Conservation (phyloP, 1,140 invertebrate species). For the Rhopalosiphum maidis region DNA sequence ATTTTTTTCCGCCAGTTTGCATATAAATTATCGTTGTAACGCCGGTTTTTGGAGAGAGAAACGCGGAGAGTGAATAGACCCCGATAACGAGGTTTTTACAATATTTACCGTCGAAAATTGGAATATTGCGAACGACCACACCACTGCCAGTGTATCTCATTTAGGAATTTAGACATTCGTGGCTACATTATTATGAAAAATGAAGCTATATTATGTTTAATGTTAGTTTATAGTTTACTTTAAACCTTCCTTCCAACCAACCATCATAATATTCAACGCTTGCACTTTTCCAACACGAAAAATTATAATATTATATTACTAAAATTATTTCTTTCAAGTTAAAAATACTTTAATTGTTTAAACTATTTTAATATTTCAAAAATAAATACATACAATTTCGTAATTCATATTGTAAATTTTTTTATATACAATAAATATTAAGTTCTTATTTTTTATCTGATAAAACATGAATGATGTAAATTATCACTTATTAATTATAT, state of each 20-base stretch:
- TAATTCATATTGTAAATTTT: not conserved
- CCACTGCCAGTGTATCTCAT: not conserved
- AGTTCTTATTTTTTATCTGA: not conserved
- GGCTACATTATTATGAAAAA: not conserved
- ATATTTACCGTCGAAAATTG: conserved; percentile 13
- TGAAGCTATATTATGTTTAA: not conserved
- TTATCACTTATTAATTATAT: not conserved
- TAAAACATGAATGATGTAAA: not conserved
- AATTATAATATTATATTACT: not conserved
- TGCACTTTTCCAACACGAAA: not conserved
- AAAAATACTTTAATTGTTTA: not conserved
- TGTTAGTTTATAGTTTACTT: not conserved
- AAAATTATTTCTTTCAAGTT: not conserved
- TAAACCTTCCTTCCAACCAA: not conserved
- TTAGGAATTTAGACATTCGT: not conserved
- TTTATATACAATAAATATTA: not conserved
- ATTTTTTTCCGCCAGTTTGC: not conserved
- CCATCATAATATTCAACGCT: not conserved
- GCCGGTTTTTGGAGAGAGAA: not conserved
- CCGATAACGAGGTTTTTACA: conserved; percentile 9
- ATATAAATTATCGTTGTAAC: conserved; percentile 14
- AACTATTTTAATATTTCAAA: not conserved
- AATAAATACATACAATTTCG: not conserved
- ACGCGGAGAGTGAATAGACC: not conserved
- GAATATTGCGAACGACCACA: conserved; percentile 7